Conservation (phyloP, 2,797 vertebrate genomes). For the Nothura maculosa region DNA sequence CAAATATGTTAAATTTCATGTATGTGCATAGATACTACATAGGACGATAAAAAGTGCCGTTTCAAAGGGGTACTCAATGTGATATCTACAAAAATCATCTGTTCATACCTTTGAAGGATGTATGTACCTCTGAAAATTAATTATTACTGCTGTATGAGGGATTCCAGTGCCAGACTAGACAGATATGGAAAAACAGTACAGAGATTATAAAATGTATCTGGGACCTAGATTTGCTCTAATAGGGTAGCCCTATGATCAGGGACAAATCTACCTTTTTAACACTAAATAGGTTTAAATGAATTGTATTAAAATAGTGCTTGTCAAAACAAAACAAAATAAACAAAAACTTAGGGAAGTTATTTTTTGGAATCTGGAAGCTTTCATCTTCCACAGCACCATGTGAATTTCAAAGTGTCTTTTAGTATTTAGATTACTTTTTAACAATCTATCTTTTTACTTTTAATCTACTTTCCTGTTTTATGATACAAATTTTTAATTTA, state of each 20-base stretch:
- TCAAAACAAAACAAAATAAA: background rate
- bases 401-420: background rate
- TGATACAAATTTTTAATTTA: background rate
- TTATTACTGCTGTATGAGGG: background rate
- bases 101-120: background rate
- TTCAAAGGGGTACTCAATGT: background rate
- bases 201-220: background rate
- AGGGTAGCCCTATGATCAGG: background rate
- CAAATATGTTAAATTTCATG: background rate
- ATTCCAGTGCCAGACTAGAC: background rate
- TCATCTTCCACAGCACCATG: background rate
- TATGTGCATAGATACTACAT: background rate
- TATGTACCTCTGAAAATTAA: background rate
- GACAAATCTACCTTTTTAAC: background rate
- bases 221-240: background rate
- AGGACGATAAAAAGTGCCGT: constrained; percentile 23
- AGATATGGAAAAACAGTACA: too few relatives aligned
- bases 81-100: background rate
- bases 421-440: background rate
- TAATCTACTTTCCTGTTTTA: background rate
- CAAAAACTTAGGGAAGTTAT: background rate
- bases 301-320: background rate
- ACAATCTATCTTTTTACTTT: too few relatives aligned
- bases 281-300: background rate
- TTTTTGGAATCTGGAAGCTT: background rate